phyloP scores from a whole-genome alignment of 2,888 invertebrate species.

The Ashinkailepas kermadecensis region DNA sequence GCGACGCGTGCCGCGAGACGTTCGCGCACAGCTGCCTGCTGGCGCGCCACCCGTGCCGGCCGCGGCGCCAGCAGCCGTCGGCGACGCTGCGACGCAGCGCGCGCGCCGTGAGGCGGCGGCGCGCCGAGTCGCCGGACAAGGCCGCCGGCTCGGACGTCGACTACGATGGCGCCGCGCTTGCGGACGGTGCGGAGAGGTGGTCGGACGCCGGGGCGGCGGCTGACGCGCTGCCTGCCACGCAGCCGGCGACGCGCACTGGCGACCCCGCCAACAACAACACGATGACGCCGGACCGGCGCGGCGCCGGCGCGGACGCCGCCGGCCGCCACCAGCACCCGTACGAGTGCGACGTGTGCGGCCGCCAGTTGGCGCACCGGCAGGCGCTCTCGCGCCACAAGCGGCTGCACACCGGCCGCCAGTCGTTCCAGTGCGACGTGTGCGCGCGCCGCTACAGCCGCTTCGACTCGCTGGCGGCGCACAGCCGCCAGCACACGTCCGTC shows the following conservation, averaged over 20 bases:
- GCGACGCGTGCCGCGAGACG: neutral
- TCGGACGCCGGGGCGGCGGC: neutral
- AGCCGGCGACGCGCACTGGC: too few relatives aligned
- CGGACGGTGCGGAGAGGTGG: neutral
- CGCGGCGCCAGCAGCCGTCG: neutral
- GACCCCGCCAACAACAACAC: too few relatives aligned
- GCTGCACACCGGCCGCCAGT: neutral
- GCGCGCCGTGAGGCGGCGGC: neutral
- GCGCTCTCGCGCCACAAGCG: neutral
- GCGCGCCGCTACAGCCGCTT: neutral
- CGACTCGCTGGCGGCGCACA: neutral
- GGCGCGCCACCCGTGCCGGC: neutral
- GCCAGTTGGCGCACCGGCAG: neutral
- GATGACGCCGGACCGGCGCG: too few relatives aligned
- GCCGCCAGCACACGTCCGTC: neutral
- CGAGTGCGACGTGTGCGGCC: neutral
- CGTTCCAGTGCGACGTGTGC: constrained; percentile 3
- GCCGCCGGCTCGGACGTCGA: neutral
- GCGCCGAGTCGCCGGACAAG: neutral
- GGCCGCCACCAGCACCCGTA: neutral
- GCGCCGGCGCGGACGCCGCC: neutral
- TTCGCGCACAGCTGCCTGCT: neutral
- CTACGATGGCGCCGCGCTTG: neutral
- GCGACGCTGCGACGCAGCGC: neutral
- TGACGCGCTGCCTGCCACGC: neutral